Conservation (phyloP, 2,113 vertebrate species). For the Nibea coibor region DNA sequence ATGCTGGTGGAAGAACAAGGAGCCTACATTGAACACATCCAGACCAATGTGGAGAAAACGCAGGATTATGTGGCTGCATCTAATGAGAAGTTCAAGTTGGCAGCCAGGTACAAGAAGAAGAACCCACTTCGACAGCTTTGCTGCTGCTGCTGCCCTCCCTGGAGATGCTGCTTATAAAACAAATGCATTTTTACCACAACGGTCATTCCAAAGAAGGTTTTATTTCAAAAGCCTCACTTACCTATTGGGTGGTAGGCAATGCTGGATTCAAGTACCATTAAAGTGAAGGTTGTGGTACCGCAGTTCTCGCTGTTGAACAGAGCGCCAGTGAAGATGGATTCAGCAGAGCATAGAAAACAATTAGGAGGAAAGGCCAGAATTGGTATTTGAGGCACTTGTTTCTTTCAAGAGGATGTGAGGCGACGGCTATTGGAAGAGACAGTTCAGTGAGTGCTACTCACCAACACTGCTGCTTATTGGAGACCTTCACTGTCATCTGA, state of each 20-base stretch:
- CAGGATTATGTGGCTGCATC: constrained; percentile 88
- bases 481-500: constrained; percentile 72
- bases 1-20: constrained; percentile 93
- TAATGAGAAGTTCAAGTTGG: constrained; percentile 91
- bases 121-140: constrained; percentile 90
- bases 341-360: constrained; percentile 77
- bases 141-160: constrained; percentile 93
- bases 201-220: neutral
- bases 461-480: constrained; percentile 72
- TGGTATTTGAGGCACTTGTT: constrained; percentile 72
- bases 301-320: constrained; percentile 52
- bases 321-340: constrained; percentile 49
- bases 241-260: constrained; percentile 40
- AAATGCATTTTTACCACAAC: neutral
- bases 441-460: constrained; percentile 67
- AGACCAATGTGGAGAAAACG: constrained; percentile 88
- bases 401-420: constrained; percentile 67
- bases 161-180: constrained; percentile 77
- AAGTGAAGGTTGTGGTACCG: constrained; percentile 47
- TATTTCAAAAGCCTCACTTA: constrained; percentile 32
- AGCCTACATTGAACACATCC: constrained; percentile 89
- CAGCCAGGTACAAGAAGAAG: constrained; percentile 89
- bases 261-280: constrained; percentile 44
- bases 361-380: constrained; percentile 63
- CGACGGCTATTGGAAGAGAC: constrained; percentile 67